phyloP scores from a whole-genome alignment of 2,888 invertebrate genomes.

The Heliothis peltigera region DNA sequence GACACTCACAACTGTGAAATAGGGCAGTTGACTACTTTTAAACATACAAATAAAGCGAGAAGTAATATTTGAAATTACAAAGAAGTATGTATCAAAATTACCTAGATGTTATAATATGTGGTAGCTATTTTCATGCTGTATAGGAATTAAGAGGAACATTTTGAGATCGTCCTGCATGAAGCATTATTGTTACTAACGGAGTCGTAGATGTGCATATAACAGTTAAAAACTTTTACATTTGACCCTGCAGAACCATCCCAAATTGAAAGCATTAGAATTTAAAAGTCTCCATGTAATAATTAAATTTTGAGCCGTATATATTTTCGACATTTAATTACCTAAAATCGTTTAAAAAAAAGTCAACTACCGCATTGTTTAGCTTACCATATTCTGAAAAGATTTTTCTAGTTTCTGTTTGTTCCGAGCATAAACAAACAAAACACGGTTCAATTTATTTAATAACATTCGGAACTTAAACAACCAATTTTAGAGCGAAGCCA shows the following conservation, averaged over 20 bases:
- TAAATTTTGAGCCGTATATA: not conserved
- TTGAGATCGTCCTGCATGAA: slow-evolving; percentile 14
- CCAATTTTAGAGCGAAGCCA: not conserved
- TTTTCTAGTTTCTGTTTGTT: slow-evolving; percentile 55
- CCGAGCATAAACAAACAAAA: slow-evolving; percentile 55
- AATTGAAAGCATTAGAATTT: slow-evolving; percentile 4
- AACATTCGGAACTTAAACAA: slow-evolving; percentile 4
- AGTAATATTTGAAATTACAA: slow-evolving; percentile 15
- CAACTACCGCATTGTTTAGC: slow-evolving; percentile 46
- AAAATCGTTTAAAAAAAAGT: slow-evolving; percentile 41
- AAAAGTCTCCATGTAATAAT: slow-evolving; percentile 14
- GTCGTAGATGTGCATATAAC: too few relatives aligned
- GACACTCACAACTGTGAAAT: slow-evolving; percentile 52
- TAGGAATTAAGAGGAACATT: not conserved
- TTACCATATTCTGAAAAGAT: slow-evolving; percentile 56
- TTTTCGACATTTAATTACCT: not conserved
- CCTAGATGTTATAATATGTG: slow-evolving; percentile 6
- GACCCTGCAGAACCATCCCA: not conserved
- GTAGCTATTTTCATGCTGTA: slow-evolving; percentile 36
- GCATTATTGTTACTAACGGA: not conserved
- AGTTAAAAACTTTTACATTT: not conserved
- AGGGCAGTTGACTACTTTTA: slow-evolving; percentile 55
- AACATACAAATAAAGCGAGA: slow-evolving; percentile 28
- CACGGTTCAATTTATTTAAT: slow-evolving; percentile 39
- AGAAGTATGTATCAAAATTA: not conserved